Percentiles rank a stretch among this genome's conserved stretches.
Evolutionary conservation across 2,113 vertebrate genomes (phyloP).

Genomic region (Tympanuchus pallidicinctus): DNA sequence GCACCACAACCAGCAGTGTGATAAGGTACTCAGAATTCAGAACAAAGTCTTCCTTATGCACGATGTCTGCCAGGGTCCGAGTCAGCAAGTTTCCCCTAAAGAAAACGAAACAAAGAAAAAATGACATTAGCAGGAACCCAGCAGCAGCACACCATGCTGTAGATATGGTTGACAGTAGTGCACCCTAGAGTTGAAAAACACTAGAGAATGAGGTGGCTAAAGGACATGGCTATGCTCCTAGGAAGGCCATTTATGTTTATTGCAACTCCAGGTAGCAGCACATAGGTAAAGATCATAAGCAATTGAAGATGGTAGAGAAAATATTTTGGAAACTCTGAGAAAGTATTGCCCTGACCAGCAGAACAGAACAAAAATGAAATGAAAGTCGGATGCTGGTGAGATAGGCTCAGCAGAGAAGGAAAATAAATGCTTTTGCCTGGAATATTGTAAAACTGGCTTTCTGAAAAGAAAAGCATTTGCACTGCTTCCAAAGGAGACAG

Average conservation of each 20-base stretch:
- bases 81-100: conserved; percentile 88
- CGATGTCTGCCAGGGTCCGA: conserved; percentile 84
- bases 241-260: not conserved
- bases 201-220: not conserved
- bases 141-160: not conserved
- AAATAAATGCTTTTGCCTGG: not conserved
- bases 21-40: conserved; percentile 93
- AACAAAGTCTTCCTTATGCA: conserved; percentile 93
- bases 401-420: not conserved
- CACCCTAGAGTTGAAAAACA: accelerated
- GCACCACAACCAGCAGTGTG: conserved; percentile 91
- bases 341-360: not conserved
- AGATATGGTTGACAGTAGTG: not conserved
- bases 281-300: not conserved
- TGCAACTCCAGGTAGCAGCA: not conserved
- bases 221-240: not conserved
- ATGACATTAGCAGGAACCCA: not conserved
- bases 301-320: not conserved
- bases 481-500: not conserved
- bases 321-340: not conserved
- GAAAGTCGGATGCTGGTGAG: not conserved
- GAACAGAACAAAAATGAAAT: not conserved
- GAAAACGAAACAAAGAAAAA: not conserved
- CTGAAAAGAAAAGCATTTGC: not conserved
- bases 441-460: not conserved